Conservation (phyloP, 64 coral and sea anemone species). For the Stylophora pistillata region DNA sequence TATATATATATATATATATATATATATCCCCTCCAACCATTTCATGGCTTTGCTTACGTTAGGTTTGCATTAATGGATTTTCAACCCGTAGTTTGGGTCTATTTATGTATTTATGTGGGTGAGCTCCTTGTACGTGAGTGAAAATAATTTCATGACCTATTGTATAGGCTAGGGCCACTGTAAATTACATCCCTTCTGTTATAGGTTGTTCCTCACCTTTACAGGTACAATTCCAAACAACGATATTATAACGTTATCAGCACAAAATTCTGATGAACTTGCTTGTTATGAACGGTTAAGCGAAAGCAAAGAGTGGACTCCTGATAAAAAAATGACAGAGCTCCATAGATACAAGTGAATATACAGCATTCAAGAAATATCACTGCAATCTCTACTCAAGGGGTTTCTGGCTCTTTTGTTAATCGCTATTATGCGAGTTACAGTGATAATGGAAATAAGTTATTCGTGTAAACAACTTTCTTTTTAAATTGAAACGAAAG, state of each 20-base stretch:
- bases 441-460: slow-evolving; percentile 18
- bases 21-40: no score
- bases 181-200: no score
- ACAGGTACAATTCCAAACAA: not conserved
- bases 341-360: slow-evolving; percentile 53
- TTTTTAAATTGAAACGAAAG: no score
- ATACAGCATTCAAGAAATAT: not conserved
- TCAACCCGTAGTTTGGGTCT: no score
- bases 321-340: not conserved
- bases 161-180: no score
- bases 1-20: no score
- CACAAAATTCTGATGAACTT: not conserved
- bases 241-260: slow-evolving; percentile 27
- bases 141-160: no score
- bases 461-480: no score
- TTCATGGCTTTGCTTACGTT: no score
- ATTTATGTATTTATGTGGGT: no score
- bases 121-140: no score
- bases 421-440: slow-evolving; percentile 12
- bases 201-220: not conserved
- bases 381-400: slow-evolving; percentile 46
- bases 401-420: not conserved
- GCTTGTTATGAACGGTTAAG: slow-evolving; percentile 9
- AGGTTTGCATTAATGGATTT: no score
- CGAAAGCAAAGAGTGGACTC: slow-evolving; percentile 31